Conservation (phyloP, 2,113 vertebrate species). For the Grus americana region DNA sequence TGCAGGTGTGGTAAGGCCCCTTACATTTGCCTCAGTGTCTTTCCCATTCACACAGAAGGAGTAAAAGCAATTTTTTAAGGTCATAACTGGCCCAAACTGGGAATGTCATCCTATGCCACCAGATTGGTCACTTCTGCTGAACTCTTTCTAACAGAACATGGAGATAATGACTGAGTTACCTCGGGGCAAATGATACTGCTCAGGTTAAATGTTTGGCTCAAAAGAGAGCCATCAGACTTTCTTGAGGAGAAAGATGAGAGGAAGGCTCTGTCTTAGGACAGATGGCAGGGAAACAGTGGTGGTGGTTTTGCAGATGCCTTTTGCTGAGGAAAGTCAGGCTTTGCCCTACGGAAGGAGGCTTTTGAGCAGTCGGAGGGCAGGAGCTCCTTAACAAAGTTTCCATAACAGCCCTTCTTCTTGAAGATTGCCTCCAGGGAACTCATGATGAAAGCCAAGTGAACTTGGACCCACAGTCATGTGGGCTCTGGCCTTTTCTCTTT, state of each 20-base stretch:
- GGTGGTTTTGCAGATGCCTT: background rate
- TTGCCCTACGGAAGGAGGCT: background rate
- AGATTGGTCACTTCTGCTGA: background rate
- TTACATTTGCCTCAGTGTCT: background rate
- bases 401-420: background rate
- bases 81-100: background rate
- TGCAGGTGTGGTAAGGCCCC: background rate
- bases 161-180: background rate
- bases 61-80: background rate
- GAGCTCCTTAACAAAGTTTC: background rate
- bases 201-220: background rate
- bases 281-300: background rate
- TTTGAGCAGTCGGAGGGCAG: background rate
- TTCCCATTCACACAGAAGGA: background rate
- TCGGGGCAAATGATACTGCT: background rate
- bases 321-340: background rate
- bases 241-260: background rate
- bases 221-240: background rate
- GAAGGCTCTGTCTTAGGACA: background rate
- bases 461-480: background rate
- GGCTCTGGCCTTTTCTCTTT: background rate
- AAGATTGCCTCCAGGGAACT: background rate
- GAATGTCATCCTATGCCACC: background rate
- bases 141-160: background rate
- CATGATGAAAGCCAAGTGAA: background rate